These are phyloP conservation scores for Hylaea fasciaria DNA, from an alignment of 2,888 invertebrate species.

Conservation along the genomic window DNA sequence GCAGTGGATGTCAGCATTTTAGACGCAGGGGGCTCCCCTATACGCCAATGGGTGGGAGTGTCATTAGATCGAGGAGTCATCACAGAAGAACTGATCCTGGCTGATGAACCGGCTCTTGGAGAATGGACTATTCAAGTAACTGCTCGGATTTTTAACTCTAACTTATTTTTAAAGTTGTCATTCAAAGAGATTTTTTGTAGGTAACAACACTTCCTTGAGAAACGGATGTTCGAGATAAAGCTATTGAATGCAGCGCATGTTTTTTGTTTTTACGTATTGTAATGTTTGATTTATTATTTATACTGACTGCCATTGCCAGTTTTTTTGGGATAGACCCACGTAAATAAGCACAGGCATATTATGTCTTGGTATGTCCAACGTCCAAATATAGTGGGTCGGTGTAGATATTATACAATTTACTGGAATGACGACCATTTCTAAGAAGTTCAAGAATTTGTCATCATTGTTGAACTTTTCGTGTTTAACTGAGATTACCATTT, in stretches of 20 bases:
- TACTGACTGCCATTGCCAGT: conserved; percentile 11
- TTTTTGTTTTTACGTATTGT: conserved; percentile 8
- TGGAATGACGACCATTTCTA: not conserved
- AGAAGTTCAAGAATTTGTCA: conserved; percentile 2
- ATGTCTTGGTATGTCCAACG: not conserved
- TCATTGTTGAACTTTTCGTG: not conserved
- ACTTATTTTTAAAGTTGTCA: conserved; percentile 9
- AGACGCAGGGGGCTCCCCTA: conserved; percentile 87
- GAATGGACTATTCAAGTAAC: conserved; percentile 91
- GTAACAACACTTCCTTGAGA: conserved; percentile 31
- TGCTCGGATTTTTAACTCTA: not conserved
- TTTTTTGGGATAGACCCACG: not conserved
- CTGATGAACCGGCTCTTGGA: conserved; percentile 93
- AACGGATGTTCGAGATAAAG: conserved; percentile 13
- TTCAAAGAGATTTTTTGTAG: conserved; percentile 18
- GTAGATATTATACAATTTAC: not conserved
- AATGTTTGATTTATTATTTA: conserved; percentile 1
- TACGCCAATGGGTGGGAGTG: conserved; percentile 91
- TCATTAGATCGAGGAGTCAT: conserved; percentile 90
- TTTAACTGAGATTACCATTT: not conserved
- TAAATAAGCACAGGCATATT: not conserved
- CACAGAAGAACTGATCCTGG: conserved; percentile 90
- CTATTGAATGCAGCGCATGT: conserved; percentile 10
- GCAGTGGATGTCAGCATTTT: conserved; percentile 71
- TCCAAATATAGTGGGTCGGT: not conserved